Evolutionary conservation across 2,113 vertebrate genomes (phyloP), one percentile per base, ranked within the genome.

Genomic region (Sigmodon hispidus): DNA sequence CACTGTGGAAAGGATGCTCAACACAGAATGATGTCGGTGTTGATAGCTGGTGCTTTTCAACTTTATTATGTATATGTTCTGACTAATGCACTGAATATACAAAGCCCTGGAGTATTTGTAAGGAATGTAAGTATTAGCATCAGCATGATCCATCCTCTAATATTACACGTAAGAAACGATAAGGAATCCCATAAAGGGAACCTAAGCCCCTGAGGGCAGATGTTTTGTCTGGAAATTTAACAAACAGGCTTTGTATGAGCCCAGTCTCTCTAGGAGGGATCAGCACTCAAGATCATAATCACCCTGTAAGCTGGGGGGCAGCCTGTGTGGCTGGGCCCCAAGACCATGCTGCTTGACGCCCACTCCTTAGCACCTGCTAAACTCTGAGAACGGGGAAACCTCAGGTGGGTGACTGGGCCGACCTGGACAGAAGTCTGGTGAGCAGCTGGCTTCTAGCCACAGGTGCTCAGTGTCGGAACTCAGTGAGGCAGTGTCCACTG

Each of bases 201-300:
- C 90, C 81, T 92, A 96, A 97, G 90, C 84, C 63, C 50, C 90
- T 0, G 24, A 93, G 70, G 87, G 75, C 94, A 96, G 90, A 81
- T 96, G 95, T 97, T 97, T 85, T 95, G 94, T 97, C 97, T 97
- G 85, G 93, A 65, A 97, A 89, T 88, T 80, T 94, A 96, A 97
- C 96, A 97, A 96, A 90, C 92, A 93, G 95, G 94, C 97, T 97
- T 97, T 97, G 97, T 97, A 87, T 77, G 95, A 73, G 63, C 57
- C 36, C 79, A 45, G 73, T 69, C 84, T 87, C 67, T 79, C 79
- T 48, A 88, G 79, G 59, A 85, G 91, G 59, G 90, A 80, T 95
- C 90, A 57, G 97, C 80, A 72, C 80, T 96, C 36, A 52, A 96
- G 96, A 96, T 96, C 36, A 24, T 63, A 95, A 97, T 95, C 96